Evolutionary conservation across 2,113 vertebrate genomes (phyloP).

Genomic region (Sialia sialis): DNA sequence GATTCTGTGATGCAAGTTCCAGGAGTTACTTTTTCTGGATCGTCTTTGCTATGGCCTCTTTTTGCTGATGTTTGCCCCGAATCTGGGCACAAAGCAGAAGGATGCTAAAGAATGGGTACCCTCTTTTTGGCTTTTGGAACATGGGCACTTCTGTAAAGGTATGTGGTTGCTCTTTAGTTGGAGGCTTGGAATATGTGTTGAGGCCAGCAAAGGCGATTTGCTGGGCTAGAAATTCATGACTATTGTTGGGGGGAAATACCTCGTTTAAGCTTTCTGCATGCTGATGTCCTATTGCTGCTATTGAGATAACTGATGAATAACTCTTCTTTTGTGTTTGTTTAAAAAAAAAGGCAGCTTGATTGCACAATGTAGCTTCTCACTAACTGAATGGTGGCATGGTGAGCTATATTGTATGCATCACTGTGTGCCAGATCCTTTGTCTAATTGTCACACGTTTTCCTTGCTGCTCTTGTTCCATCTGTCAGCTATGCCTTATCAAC

Average conservation of each 20-base stretch:
- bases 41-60: constrained; percentile 82
- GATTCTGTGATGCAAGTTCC: constrained; percentile 28
- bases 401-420: constrained; percentile 18
- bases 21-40: constrained; percentile 62
- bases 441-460: background rate
- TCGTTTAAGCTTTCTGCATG: constrained; percentile 22
- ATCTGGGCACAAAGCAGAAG: constrained; percentile 82
- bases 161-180: background rate
- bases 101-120: constrained; percentile 81
- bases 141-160: constrained; percentile 90
- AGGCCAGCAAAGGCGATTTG: background rate
- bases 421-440: background rate
- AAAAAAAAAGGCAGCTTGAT: background rate
- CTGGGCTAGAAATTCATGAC: background rate
- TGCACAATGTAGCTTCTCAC: constrained; percentile 36
- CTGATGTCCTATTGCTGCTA: background rate
- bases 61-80: constrained; percentile 74
- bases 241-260: background rate
- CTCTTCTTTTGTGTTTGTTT: constrained; percentile 11
- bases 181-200: background rate
- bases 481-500: background rate
- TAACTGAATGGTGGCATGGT: background rate
- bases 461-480: constrained; percentile 15
- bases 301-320: constrained; percentile 9
- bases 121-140: constrained; percentile 75